Conservation (phyloP, 2,113 vertebrate species). For the Stictonetta naevosa region DNA sequence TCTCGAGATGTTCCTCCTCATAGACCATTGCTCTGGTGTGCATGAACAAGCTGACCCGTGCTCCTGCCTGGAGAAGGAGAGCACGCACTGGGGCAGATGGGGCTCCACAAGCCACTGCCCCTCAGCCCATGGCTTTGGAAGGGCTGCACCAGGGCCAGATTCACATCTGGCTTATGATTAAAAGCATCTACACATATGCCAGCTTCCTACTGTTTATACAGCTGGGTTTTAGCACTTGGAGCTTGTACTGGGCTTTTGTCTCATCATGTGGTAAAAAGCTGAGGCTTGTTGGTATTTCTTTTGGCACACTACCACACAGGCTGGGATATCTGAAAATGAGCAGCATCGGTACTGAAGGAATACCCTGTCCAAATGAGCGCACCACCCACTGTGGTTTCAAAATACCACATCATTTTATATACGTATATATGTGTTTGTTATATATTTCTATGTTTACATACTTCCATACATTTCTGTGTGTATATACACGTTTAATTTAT, state of each 20-base stretch:
- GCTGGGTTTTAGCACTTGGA: neutral
- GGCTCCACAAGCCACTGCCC: neutral
- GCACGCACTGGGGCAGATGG: neutral
- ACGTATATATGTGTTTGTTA: neutral
- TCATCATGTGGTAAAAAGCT: neutral
- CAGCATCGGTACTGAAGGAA: fast-evolving
- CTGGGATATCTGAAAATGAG: neutral
- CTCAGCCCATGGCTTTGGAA: neutral
- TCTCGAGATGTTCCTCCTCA: neutral
- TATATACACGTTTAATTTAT: neutral
- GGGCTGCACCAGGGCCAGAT: neutral
- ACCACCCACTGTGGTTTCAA: neutral
- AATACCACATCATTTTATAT: neutral
- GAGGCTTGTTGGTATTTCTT: slow-evolving; percentile 6
- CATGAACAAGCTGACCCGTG: fast-evolving
- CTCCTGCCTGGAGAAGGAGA: neutral
- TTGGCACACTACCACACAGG: neutral
- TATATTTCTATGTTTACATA: neutral
- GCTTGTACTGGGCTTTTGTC: slow-evolving; percentile 47
- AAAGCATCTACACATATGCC: neutral
- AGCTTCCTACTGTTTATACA: slow-evolving; percentile 23
- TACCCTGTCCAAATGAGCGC: neutral
- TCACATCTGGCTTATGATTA: neutral
- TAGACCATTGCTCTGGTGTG: neutral
- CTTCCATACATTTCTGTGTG: neutral